Percentiles rank a stretch among this genome's conserved stretches.
phyloP scores from a whole-genome alignment of 2,888 invertebrate species.

The Myopa testacea region DNA sequence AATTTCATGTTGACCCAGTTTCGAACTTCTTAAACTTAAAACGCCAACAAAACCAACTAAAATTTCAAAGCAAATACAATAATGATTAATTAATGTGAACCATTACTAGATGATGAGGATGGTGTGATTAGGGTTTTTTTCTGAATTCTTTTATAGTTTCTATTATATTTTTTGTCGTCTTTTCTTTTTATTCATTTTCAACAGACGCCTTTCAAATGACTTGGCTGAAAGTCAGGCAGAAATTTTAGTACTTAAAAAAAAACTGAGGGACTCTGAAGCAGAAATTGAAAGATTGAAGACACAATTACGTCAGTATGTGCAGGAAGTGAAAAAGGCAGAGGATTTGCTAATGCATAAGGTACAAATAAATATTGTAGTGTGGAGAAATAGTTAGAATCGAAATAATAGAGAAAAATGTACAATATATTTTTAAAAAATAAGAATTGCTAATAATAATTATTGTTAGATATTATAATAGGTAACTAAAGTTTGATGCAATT shows the following conservation, averaged over 20 bases:
- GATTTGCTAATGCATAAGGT: slow-evolving; percentile 79
- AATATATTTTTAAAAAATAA: too few relatives aligned
- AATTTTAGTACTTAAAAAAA: slow-evolving; percentile 74
- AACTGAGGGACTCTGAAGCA: slow-evolving; percentile 76
- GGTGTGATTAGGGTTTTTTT: too few relatives aligned
- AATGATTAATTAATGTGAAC: neutral
- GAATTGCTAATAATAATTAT: too few relatives aligned
- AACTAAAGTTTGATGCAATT: too few relatives aligned
- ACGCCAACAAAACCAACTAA: too few relatives aligned
- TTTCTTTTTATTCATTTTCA: neutral
- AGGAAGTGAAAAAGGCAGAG: slow-evolving; percentile 83
- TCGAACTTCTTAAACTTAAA: too few relatives aligned
- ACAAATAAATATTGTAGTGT: slow-evolving; percentile 22
- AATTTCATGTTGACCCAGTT: too few relatives aligned
- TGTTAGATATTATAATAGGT: too few relatives aligned
- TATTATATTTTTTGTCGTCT: too few relatives aligned
- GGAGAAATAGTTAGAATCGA: too few relatives aligned
- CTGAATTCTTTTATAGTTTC: too few relatives aligned
- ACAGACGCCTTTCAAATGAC: slow-evolving; percentile 79
- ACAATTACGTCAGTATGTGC: slow-evolving; percentile 84
- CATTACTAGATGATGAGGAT: neutral
- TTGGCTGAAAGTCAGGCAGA: slow-evolving; percentile 75
- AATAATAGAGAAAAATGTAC: too few relatives aligned
- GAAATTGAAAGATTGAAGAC: slow-evolving; percentile 81
- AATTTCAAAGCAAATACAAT: neutral